These are phyloP conservation scores for Ascaphus truei DNA, from an alignment of 2,113 vertebrate species.

Conservation along the genomic window DNA sequence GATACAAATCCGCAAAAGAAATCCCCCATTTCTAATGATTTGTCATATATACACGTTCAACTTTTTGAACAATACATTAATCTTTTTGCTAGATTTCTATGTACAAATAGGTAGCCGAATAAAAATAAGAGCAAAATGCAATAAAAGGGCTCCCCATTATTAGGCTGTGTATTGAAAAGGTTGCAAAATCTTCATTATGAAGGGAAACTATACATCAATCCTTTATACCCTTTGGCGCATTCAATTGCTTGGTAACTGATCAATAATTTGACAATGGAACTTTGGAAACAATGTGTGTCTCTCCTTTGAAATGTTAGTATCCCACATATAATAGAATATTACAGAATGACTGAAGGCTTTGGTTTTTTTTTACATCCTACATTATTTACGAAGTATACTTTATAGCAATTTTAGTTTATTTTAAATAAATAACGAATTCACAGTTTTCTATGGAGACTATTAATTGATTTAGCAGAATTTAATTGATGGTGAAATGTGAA, in stretches of 20 bases:
- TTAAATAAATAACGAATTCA: conserved; percentile 18
- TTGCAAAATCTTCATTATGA: conserved; percentile 14
- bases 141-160: background rate
- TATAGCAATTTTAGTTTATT: background rate
- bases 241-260: background rate
- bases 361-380: background rate
- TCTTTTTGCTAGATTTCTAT: no score
- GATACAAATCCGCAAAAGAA: no score
- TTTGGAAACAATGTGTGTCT: background rate
- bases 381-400: background rate
- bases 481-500: no score
- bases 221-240: background rate
- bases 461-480: no score
- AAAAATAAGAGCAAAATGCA: no score
- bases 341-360: background rate
- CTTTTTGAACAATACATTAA: no score
- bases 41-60: no score
- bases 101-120: no score
- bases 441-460: background rate
- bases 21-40: no score
- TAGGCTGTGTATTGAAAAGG: background rate
- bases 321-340: no score
- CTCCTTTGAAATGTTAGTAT: no score
- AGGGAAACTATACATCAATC: background rate
- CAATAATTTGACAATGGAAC: background rate